phyloP scores from a whole-genome alignment of 2,797 vertebrate species.

The Xyrichtys novacula region DNA sequence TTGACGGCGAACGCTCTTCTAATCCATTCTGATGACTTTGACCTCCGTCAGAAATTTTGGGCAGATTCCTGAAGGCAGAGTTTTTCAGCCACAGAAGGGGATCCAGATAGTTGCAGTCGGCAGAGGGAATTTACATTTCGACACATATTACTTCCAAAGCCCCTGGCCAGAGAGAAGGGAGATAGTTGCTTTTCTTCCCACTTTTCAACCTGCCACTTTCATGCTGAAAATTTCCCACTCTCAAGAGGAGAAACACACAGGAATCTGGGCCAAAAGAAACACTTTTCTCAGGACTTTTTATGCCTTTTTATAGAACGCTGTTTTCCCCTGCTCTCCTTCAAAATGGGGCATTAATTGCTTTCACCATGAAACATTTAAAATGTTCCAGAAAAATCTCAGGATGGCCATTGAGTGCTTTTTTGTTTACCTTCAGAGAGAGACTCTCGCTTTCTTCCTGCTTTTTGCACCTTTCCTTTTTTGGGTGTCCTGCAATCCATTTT shows the following conservation, averaged over 20 bases:
- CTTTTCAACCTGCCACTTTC: slow-evolving; percentile 13
- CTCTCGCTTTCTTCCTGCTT: slow-evolving; percentile 19
- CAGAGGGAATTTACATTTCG: slow-evolving; percentile 11
- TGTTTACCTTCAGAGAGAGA: slow-evolving; percentile 16
- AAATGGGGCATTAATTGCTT: slow-evolving; percentile 56
- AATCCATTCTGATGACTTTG: slow-evolving; percentile 11
- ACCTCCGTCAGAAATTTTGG: neutral
- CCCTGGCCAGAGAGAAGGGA: neutral
- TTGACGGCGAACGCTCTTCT: slow-evolving; percentile 1
- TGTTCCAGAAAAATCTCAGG: slow-evolving; percentile 39
- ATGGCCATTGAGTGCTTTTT: slow-evolving; percentile 30
- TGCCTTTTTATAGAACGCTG: slow-evolving; percentile 38
- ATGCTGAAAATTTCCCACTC: slow-evolving; percentile 1
- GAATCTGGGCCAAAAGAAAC: slow-evolving; percentile 37
- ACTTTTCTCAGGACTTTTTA: slow-evolving; percentile 18
- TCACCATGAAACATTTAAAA: slow-evolving; percentile 61
- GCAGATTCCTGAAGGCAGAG: slow-evolving; percentile 2
- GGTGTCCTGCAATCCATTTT: neutral
- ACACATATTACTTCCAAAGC: neutral
- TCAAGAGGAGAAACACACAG: slow-evolving; percentile 1
- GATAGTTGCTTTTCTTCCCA: slow-evolving; percentile 7
- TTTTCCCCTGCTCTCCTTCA: slow-evolving; percentile 34
- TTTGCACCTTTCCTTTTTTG: slow-evolving; percentile 10
- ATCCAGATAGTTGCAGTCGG: neutral
- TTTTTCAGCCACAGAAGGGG: neutral